Base-by-base conservation (phyloP, 2,888 invertebrate genomes). In the Peribatodes rhomboidaria region DNA sequence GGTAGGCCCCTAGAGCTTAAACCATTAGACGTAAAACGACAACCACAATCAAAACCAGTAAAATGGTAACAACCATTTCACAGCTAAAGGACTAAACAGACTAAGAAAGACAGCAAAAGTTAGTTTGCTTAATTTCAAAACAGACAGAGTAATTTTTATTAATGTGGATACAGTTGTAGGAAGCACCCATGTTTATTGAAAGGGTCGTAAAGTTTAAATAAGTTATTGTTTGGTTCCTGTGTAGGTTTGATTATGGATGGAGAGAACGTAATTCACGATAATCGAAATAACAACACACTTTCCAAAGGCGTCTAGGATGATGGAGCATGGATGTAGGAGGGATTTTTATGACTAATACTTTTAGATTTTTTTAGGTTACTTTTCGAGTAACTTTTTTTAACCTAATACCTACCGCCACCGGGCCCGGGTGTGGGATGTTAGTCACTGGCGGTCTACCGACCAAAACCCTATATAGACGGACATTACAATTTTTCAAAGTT, bases 161-260 rank as follows among this genome's bases (percentile, higher is more conserved):
- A 14, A 3, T 37, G 8, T 50, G 7, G 27, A 22, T 13, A 10
- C 3, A 46, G 49, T 53, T 64, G 58, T 58, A 67, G 62, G 61
- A 52, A 65, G 65, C 52, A 50, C 37, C 56, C 22, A 59, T 65
- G 63, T 67, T 61, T 64, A 61, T 65, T 63, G 20, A 52, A 37
- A 61, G 20, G 53, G 58, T 61, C 61, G 55, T 61, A 61, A 61
- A 58, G 46, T 18, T 58, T 27, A 44, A 47, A 44, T 22, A 42
- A 49, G 14, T 62, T 62, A 62, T 56, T 61, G 61, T 56, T 42
- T 50, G 61, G 49, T 37, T 60, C 44, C 50, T 46, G 60, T 54
- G 54, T 54, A 54, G 60, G 60, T 16, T 41, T 39, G 49, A 41
- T 57, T 50, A 50, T 50, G 49, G 33, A 18, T 49, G 50, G 35